Percentiles rank a stretch among this genome's conserved stretches.
Conservation (phyloP, 2,113 vertebrate genomes). For the Spheniscus mendiculus region DNA sequence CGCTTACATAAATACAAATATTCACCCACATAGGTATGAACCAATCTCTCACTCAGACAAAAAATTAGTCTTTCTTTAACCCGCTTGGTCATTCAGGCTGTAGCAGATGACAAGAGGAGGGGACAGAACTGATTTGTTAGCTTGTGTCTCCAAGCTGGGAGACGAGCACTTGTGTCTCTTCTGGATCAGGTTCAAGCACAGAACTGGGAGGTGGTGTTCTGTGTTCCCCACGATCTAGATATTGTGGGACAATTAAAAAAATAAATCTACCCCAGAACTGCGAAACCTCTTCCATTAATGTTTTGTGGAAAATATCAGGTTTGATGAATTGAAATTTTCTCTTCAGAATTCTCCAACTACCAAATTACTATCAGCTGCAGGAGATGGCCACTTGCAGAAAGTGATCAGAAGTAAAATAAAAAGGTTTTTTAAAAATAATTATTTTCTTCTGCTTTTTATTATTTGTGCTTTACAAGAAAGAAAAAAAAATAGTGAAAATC, state of each 20-base stretch:
- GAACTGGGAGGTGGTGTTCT: not conserved
- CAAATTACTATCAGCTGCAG: not conserved
- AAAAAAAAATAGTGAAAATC: not conserved
- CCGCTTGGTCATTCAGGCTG: not conserved
- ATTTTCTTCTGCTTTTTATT: not conserved
- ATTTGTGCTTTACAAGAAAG: not conserved
- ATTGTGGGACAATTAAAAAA: not conserved
- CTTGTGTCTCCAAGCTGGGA: not conserved
- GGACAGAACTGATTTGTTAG: not conserved
- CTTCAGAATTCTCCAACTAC: not conserved
- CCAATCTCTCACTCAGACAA: rapidly evolving
- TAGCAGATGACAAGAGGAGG: not conserved
- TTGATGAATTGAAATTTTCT: not conserved
- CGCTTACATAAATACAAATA: not conserved
- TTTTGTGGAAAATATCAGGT: not conserved
- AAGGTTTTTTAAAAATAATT: not conserved
- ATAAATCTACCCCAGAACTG: not conserved
- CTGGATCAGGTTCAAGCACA: not conserved
- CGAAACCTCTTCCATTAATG: not conserved
- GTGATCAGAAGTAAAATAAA: not conserved
- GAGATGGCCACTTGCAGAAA: not conserved
- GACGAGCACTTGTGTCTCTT: not conserved
- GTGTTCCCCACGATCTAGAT: not conserved
- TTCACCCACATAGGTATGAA: not conserved
- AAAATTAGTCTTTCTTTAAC: not conserved